Percentiles rank a stretch among this genome's conserved stretches.
Conservation (phyloP, 2,113 vertebrate species). For the Ancistrus triradiatus region DNA sequence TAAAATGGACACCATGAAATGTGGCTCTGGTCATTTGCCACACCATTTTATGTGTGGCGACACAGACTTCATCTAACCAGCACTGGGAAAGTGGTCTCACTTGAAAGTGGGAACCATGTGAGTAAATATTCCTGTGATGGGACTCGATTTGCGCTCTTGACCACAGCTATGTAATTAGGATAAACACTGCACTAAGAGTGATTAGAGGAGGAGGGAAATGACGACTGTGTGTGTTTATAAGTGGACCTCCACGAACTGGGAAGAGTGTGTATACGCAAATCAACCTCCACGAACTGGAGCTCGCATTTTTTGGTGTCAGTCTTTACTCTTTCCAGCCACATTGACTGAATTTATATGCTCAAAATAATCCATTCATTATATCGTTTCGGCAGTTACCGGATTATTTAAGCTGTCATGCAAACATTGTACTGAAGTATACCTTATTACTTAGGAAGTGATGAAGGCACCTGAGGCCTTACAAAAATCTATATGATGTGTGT, state of each 20-base stretch:
- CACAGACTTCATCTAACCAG: constrained; percentile 10
- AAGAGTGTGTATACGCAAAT: constrained; percentile 5
- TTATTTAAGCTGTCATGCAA: no score
- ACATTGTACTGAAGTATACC: no score
- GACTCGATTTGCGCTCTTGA: constrained; percentile 3
- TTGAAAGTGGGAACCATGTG: constrained; percentile 21
- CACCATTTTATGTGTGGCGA: constrained; percentile 32
- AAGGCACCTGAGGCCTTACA: no score
- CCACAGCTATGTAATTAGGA: constrained; percentile 16
- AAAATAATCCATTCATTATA: no score
- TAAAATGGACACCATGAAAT: constrained; percentile 52
- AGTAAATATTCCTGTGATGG: constrained; percentile 22
- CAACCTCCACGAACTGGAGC: constrained; percentile 10
- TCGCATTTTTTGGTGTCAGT: background rate
- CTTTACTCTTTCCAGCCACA: background rate
- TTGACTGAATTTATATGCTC: no score
- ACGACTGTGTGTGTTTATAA: constrained; percentile 10
- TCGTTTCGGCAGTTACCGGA: no score
- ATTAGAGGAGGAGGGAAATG: constrained; percentile 18
- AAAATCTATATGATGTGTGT: no score
- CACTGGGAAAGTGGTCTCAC: constrained; percentile 25
- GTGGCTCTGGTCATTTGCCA: constrained; percentile 40
- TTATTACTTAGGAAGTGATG: no score
- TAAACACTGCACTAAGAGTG: constrained; percentile 8
- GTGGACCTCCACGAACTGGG: constrained; percentile 5